Evolutionary conservation across 2,113 vertebrate genomes (phyloP), one percentile per base, ranked within the genome.

Genomic region (Merops nubicus): DNA sequence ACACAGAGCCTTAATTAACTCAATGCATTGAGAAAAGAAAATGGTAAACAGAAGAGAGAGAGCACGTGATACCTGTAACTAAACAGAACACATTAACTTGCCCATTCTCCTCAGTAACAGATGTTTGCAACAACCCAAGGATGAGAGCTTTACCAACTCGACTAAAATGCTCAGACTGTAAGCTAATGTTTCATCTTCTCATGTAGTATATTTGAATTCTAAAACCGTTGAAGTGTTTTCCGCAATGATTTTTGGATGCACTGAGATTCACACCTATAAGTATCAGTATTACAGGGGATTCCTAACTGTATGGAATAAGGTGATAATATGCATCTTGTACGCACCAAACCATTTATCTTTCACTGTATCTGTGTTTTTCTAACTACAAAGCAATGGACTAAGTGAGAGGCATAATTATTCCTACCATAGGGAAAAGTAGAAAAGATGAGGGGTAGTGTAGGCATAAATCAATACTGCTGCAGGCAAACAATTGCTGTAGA

Each of bases 381-480:
- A 80, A 80, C 72, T 73, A 50, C 34, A 74, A 90, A 93, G 19
- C 23, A 76, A 82, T 56, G 53, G 43, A 42, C n/a, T 84, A 47
- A 77, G 28, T 2, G 11, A 79, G 40, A 88, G 6, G 11, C 16
- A 62, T 77, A 83, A 88, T 88, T 90, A 90, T 84, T 93, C 45
- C 15, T 80, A 77, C 70, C 51, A 38, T 33, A 62, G 20, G 19
- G 17, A 93, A 95, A 92, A 69, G 42, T 13, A 91, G 45, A 63
- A 90, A 93, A 89, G 47, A 70, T 19, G 47, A 91, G 54, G 18
- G 21, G 38, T 77, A 11, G 8, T 63, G 54, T 60, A 75, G 33
- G 68, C 53, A 85, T 51, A 84, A 92, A 89, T 93, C 91, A 91
- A 84, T 96, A 86, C 11, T 90, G 47, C 47, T 34, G 59, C 72